Evolutionary conservation across 2,797 vertebrate species (phyloP).

Genomic region (Rhinogobio ventralis): DNA sequence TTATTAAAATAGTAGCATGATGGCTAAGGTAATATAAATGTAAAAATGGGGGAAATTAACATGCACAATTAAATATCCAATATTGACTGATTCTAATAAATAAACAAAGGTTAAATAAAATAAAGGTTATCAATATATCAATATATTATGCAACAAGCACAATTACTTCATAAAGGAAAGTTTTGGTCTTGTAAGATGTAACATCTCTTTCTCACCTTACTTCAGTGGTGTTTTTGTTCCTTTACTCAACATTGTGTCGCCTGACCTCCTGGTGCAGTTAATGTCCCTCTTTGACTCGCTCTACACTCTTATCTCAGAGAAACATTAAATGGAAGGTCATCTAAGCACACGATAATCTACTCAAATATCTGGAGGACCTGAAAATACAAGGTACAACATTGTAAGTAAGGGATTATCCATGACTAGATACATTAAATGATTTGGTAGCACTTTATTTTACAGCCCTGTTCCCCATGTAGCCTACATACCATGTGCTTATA

Average conservation of each 20-base stretch:
- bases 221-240: background rate
- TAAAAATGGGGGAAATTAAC: background rate
- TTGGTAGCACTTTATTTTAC: no score
- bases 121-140: no score
- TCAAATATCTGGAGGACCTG: background rate
- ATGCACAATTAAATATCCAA: background rate
- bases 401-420: background rate
- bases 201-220: background rate
- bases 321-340: conserved; percentile 8
- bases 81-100: background rate
- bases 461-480: no score
- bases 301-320: background rate
- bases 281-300: background rate
- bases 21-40: background rate
- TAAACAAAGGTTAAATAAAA: no score
- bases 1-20: background rate
- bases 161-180: no score
- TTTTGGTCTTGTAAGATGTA: background rate
- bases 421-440: background rate
- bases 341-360: background rate
- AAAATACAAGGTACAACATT: background rate
- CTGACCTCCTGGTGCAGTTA: background rate
- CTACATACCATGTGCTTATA: no score
- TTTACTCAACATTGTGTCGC: background rate
- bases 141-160: no score